Conservation (phyloP, 2,113 vertebrate genomes). For the Macquaria australasica region DNA sequence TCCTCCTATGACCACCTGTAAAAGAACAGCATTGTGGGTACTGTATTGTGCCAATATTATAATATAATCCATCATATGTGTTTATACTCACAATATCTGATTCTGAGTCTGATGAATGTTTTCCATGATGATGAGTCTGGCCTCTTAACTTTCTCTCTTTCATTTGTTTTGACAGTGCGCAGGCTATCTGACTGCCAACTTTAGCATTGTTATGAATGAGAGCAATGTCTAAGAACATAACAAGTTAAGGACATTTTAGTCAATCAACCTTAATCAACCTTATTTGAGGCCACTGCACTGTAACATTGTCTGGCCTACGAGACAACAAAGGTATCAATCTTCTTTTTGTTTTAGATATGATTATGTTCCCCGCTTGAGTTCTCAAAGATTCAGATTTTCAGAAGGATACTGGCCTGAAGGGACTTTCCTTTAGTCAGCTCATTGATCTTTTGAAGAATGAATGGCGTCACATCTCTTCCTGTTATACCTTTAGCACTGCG, state of each 20-base stretch:
- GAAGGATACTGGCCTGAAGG: constrained; percentile 91
- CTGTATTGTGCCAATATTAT: neutral
- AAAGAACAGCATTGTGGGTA: constrained; percentile 27
- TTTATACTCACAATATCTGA: constrained; percentile 74
- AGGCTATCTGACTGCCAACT: constrained; percentile 90
- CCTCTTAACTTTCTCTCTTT: constrained; percentile 37
- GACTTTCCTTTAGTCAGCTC: constrained; percentile 89
- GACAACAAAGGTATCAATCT: neutral
- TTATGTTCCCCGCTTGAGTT: constrained; percentile 12
- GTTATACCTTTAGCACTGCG: constrained; percentile 83
- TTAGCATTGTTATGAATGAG: constrained; percentile 92
- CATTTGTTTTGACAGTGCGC: constrained; percentile 83
- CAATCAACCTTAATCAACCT: neutral
- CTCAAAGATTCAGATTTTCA: constrained; percentile 1
- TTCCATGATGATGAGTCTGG: constrained; percentile 35
- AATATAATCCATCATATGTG: neutral
- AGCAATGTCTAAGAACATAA: constrained; percentile 85
- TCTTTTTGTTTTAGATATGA: neutral
- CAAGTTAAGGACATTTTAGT: constrained; percentile 46
- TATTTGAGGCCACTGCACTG: neutral
- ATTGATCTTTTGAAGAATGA: constrained; percentile 87
- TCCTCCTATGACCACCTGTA: constrained; percentile 92
- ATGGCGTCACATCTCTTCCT: constrained; percentile 91
- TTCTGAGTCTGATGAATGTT: constrained; percentile 20
- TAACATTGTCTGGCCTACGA: neutral